These are phyloP conservation scores for Drosophila engyochracea DNA, from an alignment of 2,888 invertebrate species.

Conservation along the genomic window DNA sequence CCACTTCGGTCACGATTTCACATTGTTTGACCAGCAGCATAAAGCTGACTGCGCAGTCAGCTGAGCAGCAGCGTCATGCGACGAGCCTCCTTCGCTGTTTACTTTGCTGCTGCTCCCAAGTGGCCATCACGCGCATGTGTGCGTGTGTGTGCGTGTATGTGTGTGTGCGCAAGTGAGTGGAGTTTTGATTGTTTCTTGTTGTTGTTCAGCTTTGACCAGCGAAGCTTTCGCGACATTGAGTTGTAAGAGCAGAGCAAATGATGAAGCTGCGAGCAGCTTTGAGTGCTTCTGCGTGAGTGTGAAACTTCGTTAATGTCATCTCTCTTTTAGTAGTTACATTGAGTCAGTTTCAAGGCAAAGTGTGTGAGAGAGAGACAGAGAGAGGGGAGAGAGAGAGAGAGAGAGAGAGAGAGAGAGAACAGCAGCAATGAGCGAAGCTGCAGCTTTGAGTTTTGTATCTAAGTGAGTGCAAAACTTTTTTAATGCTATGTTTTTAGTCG, in stretches of 20 bases:
- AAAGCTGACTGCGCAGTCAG: constrained; percentile 47
- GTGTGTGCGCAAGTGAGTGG: constrained; percentile 23
- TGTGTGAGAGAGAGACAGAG: background rate
- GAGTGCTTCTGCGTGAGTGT: background rate
- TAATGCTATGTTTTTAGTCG: background rate
- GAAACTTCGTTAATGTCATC: constrained; percentile 1
- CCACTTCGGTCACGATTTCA: constrained; percentile 79
- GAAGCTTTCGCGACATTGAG: constrained; percentile 28
- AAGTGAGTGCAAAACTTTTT: background rate
- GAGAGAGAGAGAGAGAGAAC: background rate
- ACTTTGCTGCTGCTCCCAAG: constrained; percentile 43
- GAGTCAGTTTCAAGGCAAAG: background rate
- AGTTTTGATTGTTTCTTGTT: constrained; percentile 38
- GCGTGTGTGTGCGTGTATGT: constrained; percentile 16
- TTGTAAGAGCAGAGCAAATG: constrained; percentile 6
- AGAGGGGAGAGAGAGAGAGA: background rate
- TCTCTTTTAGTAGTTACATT: background rate
- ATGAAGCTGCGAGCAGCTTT: constrained; percentile 3
- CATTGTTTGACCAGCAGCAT: constrained; percentile 55
- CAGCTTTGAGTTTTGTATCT: background rate
- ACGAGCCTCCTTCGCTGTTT: constrained; percentile 70
- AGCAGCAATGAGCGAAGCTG: background rate
- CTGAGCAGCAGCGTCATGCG: constrained; percentile 55
- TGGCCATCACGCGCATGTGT: constrained; percentile 22
- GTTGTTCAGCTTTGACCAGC: constrained; percentile 14